Conservation (phyloP, 2,888 invertebrate genomes). For the Apeira syringaria region DNA sequence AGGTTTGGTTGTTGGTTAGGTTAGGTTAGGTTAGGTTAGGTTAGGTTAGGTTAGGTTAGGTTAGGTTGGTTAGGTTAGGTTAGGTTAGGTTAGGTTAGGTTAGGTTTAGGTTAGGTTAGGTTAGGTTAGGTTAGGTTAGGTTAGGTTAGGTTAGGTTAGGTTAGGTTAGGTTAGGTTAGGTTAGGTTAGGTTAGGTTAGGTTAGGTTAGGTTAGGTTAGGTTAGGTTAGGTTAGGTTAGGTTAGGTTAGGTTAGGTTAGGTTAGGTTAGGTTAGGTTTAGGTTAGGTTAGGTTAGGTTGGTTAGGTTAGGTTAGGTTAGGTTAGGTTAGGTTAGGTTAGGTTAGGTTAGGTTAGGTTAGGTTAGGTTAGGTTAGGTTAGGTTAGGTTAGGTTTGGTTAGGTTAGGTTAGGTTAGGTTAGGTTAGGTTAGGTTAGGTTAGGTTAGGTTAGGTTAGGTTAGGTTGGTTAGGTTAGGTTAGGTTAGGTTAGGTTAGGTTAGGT, state of each 20-base stretch:
- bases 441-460: no score
- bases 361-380: no score
- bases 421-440: no score
- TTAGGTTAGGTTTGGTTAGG: no score
- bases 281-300: not conserved
- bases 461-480: no score
- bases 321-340: no score
- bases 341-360: no score
- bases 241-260: conserved; percentile 20
- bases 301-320: no score
- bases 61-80: conserved; percentile 22
- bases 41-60: conserved; percentile 24
- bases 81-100: conserved; percentile 22
- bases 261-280: conserved; percentile 34
- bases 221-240: conserved; percentile 26
- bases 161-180: conserved; percentile 25
- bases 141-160: conserved; percentile 27
- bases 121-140: conserved; percentile 16
- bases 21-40: conserved; percentile 18
- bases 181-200: conserved; percentile 16
- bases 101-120: conserved; percentile 18
- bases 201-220: conserved; percentile 28
- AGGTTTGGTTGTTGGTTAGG: conserved; percentile 16
- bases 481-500: no score
- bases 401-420: no score